Evolutionary conservation across 2,797 vertebrate species (phyloP).

Genomic region (Neosilurus hyrtlii): DNA sequence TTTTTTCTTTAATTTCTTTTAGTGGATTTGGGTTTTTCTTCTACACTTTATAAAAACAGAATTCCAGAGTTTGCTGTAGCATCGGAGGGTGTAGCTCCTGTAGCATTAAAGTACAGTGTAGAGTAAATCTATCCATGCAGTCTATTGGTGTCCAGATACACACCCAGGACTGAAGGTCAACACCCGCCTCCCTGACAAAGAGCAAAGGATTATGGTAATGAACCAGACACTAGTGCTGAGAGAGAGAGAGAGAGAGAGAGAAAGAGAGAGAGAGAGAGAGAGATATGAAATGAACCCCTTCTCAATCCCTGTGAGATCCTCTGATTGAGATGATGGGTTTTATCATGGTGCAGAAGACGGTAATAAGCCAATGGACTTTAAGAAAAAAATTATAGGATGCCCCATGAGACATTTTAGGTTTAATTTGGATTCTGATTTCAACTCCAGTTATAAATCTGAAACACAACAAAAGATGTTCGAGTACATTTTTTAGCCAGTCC

Average conservation of each 20-base stretch:
- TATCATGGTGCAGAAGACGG: conserved; percentile 35
- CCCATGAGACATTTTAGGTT: not conserved
- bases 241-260: not conserved
- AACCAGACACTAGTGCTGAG: conserved; percentile 55
- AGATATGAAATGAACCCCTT: conserved; percentile 52
- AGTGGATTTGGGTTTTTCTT: not conserved
- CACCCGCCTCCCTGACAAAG: conserved; percentile 59
- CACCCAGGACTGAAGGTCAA: conserved; percentile 65
- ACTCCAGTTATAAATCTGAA: not conserved
- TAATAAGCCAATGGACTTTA: conserved; percentile 34
- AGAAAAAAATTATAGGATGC: not conserved
- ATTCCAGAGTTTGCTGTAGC: not conserved
- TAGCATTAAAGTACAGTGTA: no score
- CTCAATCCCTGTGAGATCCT: conserved; percentile 61
- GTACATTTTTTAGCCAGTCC: conserved; percentile 2
- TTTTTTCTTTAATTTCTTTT: not conserved
- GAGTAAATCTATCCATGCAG: not conserved
- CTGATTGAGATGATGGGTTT: conserved; percentile 49
- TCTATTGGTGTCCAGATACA: conserved; percentile 23
- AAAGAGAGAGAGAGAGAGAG: conserved; percentile 22
- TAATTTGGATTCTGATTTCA: not conserved
- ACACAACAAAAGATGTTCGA: not conserved
- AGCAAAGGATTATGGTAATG: conserved; percentile 64
- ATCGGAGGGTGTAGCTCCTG: no score
- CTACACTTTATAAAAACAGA: not conserved